A percentile compares a stretch with the other conserved stretches of the same genome.
Conservation (phyloP, 2,113 vertebrate genomes). For the Phyllostomus hastatus region DNA sequence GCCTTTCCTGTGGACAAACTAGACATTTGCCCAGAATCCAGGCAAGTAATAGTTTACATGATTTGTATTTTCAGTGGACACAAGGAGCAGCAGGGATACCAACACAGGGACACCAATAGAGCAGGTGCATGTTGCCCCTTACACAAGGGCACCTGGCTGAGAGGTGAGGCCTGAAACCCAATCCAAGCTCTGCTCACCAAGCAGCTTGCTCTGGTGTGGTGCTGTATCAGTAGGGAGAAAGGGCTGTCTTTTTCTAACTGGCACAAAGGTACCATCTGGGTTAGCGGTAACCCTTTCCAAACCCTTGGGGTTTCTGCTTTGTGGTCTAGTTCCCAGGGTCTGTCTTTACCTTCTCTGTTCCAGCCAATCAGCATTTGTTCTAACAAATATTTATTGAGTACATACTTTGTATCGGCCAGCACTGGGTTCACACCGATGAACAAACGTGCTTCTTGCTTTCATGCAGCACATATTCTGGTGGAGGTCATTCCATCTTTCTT, state of each 20-base stretch:
- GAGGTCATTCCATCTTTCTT: not conserved
- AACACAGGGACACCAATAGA: not conserved
- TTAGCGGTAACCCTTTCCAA: not conserved
- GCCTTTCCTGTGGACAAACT: not conserved
- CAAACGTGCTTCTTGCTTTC: not conserved
- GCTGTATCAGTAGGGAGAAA: not conserved
- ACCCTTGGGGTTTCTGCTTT: not conserved
- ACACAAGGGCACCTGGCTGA: not conserved
- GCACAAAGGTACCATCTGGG: not conserved
- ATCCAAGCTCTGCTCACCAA: not conserved
- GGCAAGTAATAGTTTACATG: not conserved
- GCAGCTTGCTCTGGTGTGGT: not conserved
- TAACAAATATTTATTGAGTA: not conserved
- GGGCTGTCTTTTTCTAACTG: not conserved
- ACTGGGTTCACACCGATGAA: not conserved
- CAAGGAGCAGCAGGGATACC: not conserved
- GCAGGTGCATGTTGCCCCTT: not conserved
- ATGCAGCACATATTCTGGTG: not conserved
- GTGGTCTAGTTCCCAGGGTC: not conserved
- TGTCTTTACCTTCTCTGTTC: not conserved
- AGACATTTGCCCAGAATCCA: not conserved
- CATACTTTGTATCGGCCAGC: not conserved
- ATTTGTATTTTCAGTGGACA: not conserved
- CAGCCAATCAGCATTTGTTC: not conserved
- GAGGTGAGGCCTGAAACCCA: not conserved